A percentile compares a stretch with the other conserved stretches of the same genome.
These are phyloP conservation scores for Lutjanus erythropterus DNA, from an alignment of 2,113 vertebrate species.

Conservation along the genomic window DNA sequence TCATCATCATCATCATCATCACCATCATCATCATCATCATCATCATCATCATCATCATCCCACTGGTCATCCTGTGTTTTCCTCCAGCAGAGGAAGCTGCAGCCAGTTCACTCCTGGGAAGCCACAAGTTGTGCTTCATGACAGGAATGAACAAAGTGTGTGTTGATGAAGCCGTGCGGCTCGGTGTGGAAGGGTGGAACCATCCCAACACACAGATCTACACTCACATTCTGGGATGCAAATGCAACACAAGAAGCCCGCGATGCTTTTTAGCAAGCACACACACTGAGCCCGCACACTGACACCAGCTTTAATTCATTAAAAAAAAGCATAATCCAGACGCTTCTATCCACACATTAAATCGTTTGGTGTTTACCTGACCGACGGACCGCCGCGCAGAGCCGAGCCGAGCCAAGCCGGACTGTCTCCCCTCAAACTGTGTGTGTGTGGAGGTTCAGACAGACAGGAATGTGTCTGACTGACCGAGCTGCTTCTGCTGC, in stretches of 20 bases:
- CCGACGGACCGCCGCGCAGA: not conserved
- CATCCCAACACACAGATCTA: not conserved
- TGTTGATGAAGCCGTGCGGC: not conserved
- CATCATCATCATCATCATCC: too few species aligned
- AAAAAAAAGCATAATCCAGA: not conserved
- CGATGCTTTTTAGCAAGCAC: not conserved
- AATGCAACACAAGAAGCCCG: not conserved
- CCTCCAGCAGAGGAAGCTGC: slow-evolving; percentile 1
- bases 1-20: too few species aligned
- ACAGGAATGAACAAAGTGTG: not conserved
- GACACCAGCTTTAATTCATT: not conserved
- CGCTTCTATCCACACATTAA: not conserved
- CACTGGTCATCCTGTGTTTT: not conserved
- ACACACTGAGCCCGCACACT: not conserved
- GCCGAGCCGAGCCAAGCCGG: slow-evolving; percentile 10
- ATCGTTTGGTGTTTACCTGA: slow-evolving; percentile 22
- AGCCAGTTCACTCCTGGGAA: slow-evolving; percentile 20
- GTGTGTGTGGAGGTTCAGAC: slow-evolving; percentile 3
- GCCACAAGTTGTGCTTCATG: slow-evolving; percentile 66
- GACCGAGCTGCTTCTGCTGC: slow-evolving; percentile 46
- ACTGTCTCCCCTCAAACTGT: not conserved
- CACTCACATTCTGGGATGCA: not conserved
- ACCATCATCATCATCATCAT: too few species aligned
- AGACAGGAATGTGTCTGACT: slow-evolving; percentile 14
- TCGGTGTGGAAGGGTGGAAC: slow-evolving; percentile 16